These are phyloP conservation scores for Todiramphus saurophagus DNA, from an alignment of 2,113 vertebrate genomes.

Conservation along the genomic window DNA sequence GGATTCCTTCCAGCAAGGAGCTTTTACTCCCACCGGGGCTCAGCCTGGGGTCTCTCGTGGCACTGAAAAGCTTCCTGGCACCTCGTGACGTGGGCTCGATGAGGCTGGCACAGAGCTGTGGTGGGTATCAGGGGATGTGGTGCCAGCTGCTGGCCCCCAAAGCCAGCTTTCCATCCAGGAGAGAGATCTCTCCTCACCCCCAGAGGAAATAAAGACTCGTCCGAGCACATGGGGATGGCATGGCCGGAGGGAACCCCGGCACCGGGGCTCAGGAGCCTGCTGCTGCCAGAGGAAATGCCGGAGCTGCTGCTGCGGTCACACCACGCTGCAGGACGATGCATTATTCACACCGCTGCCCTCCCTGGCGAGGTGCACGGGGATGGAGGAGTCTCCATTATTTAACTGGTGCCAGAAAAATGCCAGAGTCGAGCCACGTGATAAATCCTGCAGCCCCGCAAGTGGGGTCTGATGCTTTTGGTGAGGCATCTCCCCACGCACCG, in stretches of 20 bases:
- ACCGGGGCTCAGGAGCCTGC: neutral
- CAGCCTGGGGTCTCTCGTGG: neutral
- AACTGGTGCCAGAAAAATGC: neutral
- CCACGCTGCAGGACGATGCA: neutral
- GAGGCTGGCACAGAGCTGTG: neutral
- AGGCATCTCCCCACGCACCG: neutral
- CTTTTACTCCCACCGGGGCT: neutral
- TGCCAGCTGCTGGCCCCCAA: neutral
- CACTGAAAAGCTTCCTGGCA: neutral
- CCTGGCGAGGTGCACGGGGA: neutral
- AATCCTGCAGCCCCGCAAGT: neutral
- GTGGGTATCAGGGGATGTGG: accelerated
- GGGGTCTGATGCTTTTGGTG: neutral
- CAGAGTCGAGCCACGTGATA: slow-evolving; percentile 1
- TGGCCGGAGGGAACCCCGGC: neutral
- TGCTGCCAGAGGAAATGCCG: neutral
- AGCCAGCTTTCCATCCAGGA: neutral
- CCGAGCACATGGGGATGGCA: neutral
- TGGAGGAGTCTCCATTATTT: neutral
- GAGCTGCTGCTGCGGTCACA: too few species aligned
- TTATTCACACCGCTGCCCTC: neutral
- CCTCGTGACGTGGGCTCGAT: accelerated
- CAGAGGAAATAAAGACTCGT: accelerated
- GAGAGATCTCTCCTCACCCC: neutral
- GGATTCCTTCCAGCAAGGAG: neutral